A percentile compares a stretch with the other conserved stretches of the same genome.
Evolutionary conservation across 1,140 invertebrate genomes (phyloP).

Genomic region (Zeugodacus cucurbitae): DNA sequence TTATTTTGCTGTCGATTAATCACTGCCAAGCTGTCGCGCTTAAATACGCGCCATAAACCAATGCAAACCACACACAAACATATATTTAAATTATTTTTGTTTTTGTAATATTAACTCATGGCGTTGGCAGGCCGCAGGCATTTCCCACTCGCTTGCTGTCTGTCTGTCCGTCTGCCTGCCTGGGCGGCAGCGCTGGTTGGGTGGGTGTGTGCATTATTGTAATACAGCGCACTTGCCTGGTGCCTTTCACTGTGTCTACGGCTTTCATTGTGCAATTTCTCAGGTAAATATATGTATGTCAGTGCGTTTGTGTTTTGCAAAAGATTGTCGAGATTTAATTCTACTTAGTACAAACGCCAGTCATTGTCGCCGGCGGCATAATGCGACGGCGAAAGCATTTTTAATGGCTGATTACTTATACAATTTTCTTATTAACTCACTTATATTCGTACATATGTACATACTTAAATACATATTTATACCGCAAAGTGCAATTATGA

Average conservation of each 20-base stretch:
- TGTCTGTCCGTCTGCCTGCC: neutral
- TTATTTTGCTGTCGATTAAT: constrained; percentile 11
- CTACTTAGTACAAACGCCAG: neutral
- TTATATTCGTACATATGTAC: neutral
- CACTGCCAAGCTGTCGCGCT: neutral
- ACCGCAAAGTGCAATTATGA: neutral
- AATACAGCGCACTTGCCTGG: neutral
- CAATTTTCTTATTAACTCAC: neutral
- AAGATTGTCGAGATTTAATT: neutral
- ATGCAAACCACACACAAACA: neutral
- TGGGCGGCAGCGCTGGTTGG: neutral
- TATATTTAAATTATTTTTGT: neutral
- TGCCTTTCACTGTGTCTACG: neutral
- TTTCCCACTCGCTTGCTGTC: neutral
- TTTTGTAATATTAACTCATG: neutral
- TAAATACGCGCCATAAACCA: neutral
- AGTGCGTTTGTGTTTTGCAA: neutral
- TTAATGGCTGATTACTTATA: neutral
- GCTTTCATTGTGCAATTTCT: neutral
- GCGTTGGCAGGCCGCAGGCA: neutral
- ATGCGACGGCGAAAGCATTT: neutral
- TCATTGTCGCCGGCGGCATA: neutral
- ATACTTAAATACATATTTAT: neutral
- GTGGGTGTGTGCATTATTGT: neutral
- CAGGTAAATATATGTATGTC: neutral